A percentile compares a stretch with the other conserved stretches of the same genome.
Evolutionary conservation across 2,113 vertebrate genomes (phyloP).

Genomic region (Ramphastos sulfuratus): DNA sequence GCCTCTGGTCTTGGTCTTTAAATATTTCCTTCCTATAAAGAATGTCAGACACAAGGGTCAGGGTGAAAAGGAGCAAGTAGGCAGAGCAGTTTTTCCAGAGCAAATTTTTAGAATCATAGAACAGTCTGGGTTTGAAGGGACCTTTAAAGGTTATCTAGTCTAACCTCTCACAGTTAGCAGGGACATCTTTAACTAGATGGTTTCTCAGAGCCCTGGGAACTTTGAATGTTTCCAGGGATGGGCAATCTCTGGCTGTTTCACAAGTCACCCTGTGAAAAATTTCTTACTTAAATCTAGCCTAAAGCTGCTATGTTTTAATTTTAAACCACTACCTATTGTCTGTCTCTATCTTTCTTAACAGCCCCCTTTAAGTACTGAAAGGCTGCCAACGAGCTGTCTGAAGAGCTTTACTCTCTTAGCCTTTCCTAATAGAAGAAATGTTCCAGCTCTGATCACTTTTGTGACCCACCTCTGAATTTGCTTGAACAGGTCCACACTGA

Average conservation of each 20-base stretch:
- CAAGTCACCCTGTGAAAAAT: fast-evolving
- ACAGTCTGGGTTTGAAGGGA: not conserved
- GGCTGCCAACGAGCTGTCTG: fast-evolving
- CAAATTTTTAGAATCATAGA: not conserved
- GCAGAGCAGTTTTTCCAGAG: not conserved
- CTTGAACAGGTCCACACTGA: not conserved
- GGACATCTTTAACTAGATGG: not conserved
- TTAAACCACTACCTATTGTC: not conserved
- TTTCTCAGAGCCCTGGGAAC: not conserved
- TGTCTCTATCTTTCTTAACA: not conserved
- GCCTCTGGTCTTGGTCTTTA: not conserved
- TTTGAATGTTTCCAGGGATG: not conserved
- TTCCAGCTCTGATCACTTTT: not conserved
- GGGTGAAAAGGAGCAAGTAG: not conserved
- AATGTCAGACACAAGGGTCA: not conserved
- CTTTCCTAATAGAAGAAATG: not conserved
- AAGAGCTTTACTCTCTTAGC: not conserved
- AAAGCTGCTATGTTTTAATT: not conserved
- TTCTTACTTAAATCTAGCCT: not conserved
- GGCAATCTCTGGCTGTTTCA: not conserved
- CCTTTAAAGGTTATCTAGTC: not conserved
- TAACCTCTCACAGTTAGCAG: not conserved
- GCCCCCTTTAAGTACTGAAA: not conserved
- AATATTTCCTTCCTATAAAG: not conserved
- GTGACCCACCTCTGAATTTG: not conserved